These are phyloP conservation scores for Sceloporus tristichus DNA, from an alignment of 2,113 vertebrate species.

Conservation along the genomic window DNA sequence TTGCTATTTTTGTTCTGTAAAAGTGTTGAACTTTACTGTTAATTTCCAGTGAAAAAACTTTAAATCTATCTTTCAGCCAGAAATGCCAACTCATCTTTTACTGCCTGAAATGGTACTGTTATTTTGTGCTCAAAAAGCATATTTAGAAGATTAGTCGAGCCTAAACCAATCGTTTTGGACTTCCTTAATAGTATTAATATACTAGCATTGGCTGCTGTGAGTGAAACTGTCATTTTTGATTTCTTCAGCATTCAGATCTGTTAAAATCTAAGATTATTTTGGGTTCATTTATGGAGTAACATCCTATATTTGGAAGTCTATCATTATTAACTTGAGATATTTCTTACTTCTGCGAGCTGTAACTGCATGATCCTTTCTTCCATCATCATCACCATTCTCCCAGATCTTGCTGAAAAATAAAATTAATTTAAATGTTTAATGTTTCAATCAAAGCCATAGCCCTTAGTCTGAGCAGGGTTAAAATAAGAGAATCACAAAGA, in stretches of 20 bases:
- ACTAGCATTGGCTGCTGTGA: background rate
- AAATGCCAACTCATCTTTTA: background rate
- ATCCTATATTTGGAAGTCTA: background rate
- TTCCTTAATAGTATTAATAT: too few species aligned
- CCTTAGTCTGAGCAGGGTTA: too few species aligned
- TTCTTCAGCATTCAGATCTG: background rate
- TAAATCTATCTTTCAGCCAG: background rate
- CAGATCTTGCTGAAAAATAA: too few species aligned
- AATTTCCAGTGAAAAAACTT: background rate
- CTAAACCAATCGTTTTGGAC: background rate
- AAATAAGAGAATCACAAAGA: too few species aligned
- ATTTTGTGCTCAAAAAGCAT: background rate
- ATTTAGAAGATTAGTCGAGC: background rate
- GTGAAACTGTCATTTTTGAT: background rate
- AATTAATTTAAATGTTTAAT: too few species aligned
- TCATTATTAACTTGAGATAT: background rate
- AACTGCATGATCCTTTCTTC: background rate
- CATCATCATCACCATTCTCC: background rate
- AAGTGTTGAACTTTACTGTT: background rate
- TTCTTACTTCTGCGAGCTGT: background rate
- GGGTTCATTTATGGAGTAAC: too few species aligned
- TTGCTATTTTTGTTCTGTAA: slow-evolving; percentile 2
- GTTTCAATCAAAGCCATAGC: too few species aligned
- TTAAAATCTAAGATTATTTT: too few species aligned
- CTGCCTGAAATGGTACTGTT: background rate